Percentiles rank a stretch among this genome's conserved stretches.
These are phyloP conservation scores for Oophaga sylvatica DNA, from an alignment of 2,797 vertebrate genomes.

Conservation along the genomic window DNA sequence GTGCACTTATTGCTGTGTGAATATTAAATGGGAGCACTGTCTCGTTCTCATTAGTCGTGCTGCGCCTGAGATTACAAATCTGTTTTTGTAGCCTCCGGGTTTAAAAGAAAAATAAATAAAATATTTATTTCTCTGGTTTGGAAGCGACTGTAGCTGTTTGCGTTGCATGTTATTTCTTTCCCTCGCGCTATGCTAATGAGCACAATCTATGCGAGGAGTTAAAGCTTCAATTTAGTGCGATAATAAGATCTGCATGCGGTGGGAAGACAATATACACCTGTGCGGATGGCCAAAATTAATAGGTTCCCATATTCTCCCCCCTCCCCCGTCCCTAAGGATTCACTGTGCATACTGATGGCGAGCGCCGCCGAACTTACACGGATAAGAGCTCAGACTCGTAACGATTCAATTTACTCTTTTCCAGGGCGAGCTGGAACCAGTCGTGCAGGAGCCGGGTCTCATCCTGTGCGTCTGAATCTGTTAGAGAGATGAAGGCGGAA, in stretches of 20 bases:
- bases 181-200: constrained; percentile 65
- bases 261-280: constrained; percentile 54
- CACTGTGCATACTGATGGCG: constrained; percentile 52
- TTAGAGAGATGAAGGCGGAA: constrained; percentile 69
- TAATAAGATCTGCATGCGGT: constrained; percentile 67
- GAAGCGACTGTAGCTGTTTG: constrained; percentile 2
- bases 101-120: not conserved
- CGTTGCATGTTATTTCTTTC: constrained; percentile 8
- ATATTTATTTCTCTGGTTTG: constrained; percentile 36
- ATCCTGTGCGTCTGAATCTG: constrained; percentile 78
- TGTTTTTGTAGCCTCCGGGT: not conserved
- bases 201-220: constrained; percentile 67
- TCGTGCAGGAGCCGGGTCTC: constrained; percentile 86
- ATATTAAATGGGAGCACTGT: not conserved
- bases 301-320: constrained; percentile 8
- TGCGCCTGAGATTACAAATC: constrained; percentile 23
- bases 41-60: constrained; percentile 2
- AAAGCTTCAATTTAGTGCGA: constrained; percentile 69
- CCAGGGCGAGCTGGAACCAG: constrained; percentile 92
- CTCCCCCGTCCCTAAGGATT: constrained; percentile 13
- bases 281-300: constrained; percentile 49
- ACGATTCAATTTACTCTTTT: constrained; percentile 91
- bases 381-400: constrained; percentile 90
- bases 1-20: not conserved
- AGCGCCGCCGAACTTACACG: constrained; percentile 74